Percentiles rank a stretch among this genome's conserved stretches.
Evolutionary conservation across 2,113 vertebrate species (phyloP).

Genomic region (Scatophagus argus): DNA sequence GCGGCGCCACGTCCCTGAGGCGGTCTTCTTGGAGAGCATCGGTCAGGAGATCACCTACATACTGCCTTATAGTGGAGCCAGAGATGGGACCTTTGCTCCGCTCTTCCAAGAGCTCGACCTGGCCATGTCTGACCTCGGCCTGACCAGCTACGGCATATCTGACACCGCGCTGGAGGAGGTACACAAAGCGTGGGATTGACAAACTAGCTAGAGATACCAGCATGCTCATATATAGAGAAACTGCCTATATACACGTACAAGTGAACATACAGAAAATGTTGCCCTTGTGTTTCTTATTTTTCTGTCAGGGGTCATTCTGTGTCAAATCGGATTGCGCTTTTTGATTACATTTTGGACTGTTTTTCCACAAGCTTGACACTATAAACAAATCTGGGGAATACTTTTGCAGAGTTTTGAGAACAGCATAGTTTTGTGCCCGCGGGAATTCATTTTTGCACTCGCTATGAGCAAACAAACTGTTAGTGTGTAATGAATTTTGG

Average conservation of each 20-base stretch:
- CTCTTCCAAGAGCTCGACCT: slow-evolving; percentile 95
- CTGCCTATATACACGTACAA: background rate
- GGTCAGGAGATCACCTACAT: slow-evolving; percentile 96
- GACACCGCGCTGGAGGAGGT: slow-evolving; percentile 98
- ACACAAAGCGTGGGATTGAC: slow-evolving; percentile 35
- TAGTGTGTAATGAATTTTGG: background rate
- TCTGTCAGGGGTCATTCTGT: background rate
- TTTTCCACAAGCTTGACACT: too few relatives aligned
- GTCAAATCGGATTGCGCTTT: background rate
- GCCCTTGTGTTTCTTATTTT: background rate
- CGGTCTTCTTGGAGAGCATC: slow-evolving; percentile 92
- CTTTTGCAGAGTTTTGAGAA: too few relatives aligned
- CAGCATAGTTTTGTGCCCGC: too few relatives aligned
- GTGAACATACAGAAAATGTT: background rate
- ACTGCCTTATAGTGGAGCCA: slow-evolving; percentile 92
- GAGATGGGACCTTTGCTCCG: slow-evolving; percentile 92
- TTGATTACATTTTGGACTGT: too few relatives aligned
- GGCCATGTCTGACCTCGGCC: slow-evolving; percentile 88
- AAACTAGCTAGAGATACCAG: background rate
- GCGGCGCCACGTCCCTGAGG: slow-evolving; percentile 87
- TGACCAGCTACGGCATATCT: slow-evolving; percentile 96
- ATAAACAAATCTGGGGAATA: too few relatives aligned
- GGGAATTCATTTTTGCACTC: too few relatives aligned
- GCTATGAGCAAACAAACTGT: background rate
- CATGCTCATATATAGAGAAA: background rate